These are phyloP conservation scores for Augochlora pura DNA, from an alignment of 1,140 invertebrate species.

Conservation along the genomic window DNA sequence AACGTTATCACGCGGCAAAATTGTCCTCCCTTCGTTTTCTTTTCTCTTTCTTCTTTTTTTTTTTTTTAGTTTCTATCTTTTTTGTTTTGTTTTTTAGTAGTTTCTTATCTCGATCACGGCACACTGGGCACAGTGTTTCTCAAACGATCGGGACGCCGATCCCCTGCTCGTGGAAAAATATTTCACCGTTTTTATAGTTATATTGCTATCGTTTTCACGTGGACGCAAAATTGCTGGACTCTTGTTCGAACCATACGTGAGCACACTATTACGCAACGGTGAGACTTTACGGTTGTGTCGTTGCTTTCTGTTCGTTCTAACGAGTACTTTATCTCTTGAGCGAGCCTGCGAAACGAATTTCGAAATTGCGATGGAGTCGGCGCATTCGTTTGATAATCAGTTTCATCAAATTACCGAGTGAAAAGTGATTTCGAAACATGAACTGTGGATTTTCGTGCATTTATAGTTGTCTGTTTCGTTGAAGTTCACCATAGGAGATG, in stretches of 20 bases:
- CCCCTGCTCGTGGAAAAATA: constrained; percentile 40
- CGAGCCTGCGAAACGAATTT: no score
- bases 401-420: no score
- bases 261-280: not conserved
- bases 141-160: constrained; percentile 55
- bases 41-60: not conserved
- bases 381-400: no score
- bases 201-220: constrained; percentile 68
- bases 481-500: no score
- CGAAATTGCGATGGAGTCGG: no score
- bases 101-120: constrained; percentile 40
- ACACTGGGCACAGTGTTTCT: constrained; percentile 70
- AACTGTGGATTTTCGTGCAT: no score
- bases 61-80: not conserved
- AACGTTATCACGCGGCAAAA: constrained; percentile 51
- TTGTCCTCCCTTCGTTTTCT: constrained; percentile 17
- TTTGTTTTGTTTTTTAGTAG: not conserved
- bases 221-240: constrained; percentile 37
- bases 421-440: no score
- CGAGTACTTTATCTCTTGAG: no score
- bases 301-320: no score
- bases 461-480: no score
- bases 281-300: no score
- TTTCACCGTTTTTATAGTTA: constrained; percentile 56
- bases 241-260: not conserved